Evolutionary conservation across 2,113 vertebrate genomes (phyloP).

Genomic region (Zingel zingel): DNA sequence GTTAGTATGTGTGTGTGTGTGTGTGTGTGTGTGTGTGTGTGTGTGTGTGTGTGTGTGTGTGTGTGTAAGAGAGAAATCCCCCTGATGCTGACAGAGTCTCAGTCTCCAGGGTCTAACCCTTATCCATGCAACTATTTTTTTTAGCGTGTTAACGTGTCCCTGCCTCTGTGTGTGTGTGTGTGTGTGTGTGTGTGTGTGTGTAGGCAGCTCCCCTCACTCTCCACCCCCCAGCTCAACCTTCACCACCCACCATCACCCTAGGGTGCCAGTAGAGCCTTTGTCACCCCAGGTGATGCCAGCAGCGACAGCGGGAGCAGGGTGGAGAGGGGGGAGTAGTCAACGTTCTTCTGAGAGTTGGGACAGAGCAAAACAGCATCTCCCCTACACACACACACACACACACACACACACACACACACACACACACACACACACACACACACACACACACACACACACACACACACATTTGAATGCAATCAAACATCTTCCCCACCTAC

Average conservation of each 20-base stretch:
- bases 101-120: conserved; percentile 43
- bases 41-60: neutral
- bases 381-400: neutral
- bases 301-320: conserved; percentile 49
- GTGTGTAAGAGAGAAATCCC: neutral
- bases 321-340: neutral
- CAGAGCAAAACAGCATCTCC: conserved; percentile 42
- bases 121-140: conserved; percentile 5
- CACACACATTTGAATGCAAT: neutral
- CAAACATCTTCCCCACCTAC: neutral
- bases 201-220: neutral
- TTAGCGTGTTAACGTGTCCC: neutral
- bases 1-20: neutral
- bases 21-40: conserved; percentile 8
- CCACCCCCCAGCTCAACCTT: neutral
- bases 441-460: conserved; percentile 20
- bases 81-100: conserved; percentile 36
- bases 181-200: neutral
- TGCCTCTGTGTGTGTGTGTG: neutral
- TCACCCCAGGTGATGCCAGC: conserved; percentile 74
- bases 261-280: conserved; percentile 52
- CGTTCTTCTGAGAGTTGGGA: conserved; percentile 52
- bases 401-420: conserved; percentile 12
- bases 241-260: conserved; percentile 44
- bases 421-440: conserved; percentile 14